Evolutionary conservation across 2,797 vertebrate genomes (phyloP), one percentile per base, ranked within the genome.

Genomic region (Sandelia bainsii): DNA sequence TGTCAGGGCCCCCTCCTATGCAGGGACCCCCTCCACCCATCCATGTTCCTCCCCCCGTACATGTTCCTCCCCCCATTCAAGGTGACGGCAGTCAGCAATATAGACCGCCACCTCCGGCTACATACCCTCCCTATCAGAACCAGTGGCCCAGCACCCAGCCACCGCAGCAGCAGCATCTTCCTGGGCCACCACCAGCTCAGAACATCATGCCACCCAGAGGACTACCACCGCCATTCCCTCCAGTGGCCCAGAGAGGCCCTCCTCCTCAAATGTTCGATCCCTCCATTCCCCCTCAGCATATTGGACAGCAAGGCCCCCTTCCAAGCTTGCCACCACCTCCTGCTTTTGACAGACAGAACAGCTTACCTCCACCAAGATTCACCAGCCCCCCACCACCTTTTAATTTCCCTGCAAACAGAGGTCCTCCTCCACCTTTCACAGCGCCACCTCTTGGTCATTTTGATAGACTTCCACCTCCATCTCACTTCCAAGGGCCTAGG

Each of bases 331-430:
- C 86, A 22, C 92, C 91, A 40, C 87, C 83, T 23, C 82, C 87
- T 54, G 45, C 72, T 29, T 94, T 95, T 80, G 95, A 98, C 48
- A 96, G 94, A 57, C 95, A 95, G 65, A 94, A 91, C 74, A 95
- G 82, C 20, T 90, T 95, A 32, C 86, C 91, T 0, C 93, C 94
- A 10, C 93, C 91, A 67, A 93, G 96, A 82, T 97, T 96, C 59
- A 88, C 91, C 61, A 92, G 90, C 27, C 97, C 95, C 1, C 96
- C 96, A 45, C 95, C 93, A 54, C 96, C 96, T 79, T 96, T 97
- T 74, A 95, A 93, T 76, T 97, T 97, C 78, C 90, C 96, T 74
- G 88, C 93, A 82, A 96, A 94, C 45, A 95, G 96, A 57, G 97
- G 94, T 44, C 96, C 96, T 25, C 93, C 90, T 62, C 90, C 91